Evolutionary conservation across 1,140 invertebrate genomes (phyloP), one percentile per base, ranked within the genome.

Genomic region (Oppia nitens): DNA sequence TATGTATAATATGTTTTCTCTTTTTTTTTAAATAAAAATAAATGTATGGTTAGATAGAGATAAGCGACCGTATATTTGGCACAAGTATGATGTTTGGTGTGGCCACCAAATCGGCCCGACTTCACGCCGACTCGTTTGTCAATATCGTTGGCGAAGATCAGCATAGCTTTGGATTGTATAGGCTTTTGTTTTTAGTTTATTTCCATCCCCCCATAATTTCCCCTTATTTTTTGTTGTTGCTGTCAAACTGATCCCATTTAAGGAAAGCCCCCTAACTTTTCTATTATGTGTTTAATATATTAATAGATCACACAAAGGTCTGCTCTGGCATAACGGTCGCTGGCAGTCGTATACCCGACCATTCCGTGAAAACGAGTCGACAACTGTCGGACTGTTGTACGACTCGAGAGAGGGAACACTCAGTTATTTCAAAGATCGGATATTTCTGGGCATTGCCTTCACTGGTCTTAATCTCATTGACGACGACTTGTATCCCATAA

Each of bases 31-130:
- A n/a, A n/a, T n/a, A n/a, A n/a, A n/a, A n/a, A n/a, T 47, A 21
- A 20, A 17, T 3, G 2, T 45, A 25, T 29, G 3, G 24, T 28
- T 47, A 61, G 60, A 29, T 61, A 20, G 68, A 75, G 45, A 70
- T 84, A 0, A 78, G 78, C 0, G 77, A 80, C 63, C 69, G 82
- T 29, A 74, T 84, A 25, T 84, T 83, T 63, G 83, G 83, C 26
- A 85, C 83, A 0, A 82, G 81, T 59, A 83, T 85, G 72, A 84
- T 84, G 83, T 81, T 84, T 62, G 83, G 83, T 27, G 74, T 85
- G 6, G 81, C 78, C 2, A 84, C 83, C 1, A 72, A 71, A 52
- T 69, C 74, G 11, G 79, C 79, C 11, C 69, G 79, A 0, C 70
- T 84, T 0, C 80, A 83, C 63, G 76, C 76, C 0, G 77, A 81